Conservation (phyloP, 2,888 invertebrate genomes). For the Cheilosia grossa region DNA sequence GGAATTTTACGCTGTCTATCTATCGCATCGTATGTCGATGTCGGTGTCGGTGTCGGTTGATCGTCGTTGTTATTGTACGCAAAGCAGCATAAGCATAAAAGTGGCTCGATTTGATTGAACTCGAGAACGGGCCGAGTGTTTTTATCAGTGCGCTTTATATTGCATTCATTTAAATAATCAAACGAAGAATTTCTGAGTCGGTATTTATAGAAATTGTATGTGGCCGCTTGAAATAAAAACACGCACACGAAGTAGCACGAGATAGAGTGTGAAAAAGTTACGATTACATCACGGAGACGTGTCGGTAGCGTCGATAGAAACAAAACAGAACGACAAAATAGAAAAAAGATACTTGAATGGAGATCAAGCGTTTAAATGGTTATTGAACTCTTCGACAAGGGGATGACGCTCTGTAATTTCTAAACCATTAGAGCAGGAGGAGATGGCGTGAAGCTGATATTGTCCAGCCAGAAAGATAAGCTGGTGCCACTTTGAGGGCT, state of each 20-base stretch:
- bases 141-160: conserved; percentile 35
- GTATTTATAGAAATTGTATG: conserved; percentile 56
- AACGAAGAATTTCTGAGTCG: conserved; percentile 57
- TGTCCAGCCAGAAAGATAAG: conserved; percentile 33
- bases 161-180: conserved; percentile 64
- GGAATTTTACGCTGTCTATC: conserved; percentile 28
- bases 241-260: neutral
- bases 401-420: conserved; percentile 6
- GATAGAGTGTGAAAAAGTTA: conserved; percentile 48
- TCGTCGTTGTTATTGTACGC: neutral
- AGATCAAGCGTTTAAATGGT: conserved; percentile 65
- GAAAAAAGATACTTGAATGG: conserved; percentile 37
- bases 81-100: conserved; percentile 35
- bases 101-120: conserved; percentile 47
- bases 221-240: neutral
- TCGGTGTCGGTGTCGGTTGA: no score
- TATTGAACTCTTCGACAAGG: conserved; percentile 49
- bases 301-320: conserved; percentile 11
- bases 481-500: conserved; percentile 27
- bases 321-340: neutral
- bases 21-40: neutral
- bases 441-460: conserved; percentile 22
- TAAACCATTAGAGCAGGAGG: conserved; percentile 20
- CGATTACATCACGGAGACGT: conserved; percentile 69
- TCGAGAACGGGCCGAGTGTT: conserved; percentile 35